phyloP scores from a whole-genome alignment of 2,888 invertebrate species.

The Latheticus oryzae region DNA sequence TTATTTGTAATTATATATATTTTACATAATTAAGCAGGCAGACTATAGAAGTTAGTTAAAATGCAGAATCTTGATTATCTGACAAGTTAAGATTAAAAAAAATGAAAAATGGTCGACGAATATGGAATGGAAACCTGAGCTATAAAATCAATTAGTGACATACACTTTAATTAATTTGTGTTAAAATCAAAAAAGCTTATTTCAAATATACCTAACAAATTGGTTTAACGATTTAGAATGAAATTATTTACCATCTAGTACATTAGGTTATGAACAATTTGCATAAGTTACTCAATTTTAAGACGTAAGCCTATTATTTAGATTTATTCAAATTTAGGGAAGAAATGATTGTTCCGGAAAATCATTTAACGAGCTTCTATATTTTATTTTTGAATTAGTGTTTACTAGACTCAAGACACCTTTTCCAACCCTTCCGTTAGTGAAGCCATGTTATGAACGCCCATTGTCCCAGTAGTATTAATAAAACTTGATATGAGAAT shows the following conservation, averaged over 20 bases:
- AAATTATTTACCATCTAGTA: constrained; percentile 31
- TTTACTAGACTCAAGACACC: too few relatives aligned
- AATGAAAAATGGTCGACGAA: constrained; percentile 9
- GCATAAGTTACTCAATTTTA: constrained; percentile 32
- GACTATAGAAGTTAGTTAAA: constrained; percentile 5
- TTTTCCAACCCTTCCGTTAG: constrained; percentile 16
- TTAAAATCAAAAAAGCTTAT: constrained; percentile 20
- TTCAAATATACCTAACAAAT: constrained; percentile 6
- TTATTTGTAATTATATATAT: constrained; percentile 14
- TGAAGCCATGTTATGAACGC: constrained; percentile 16
- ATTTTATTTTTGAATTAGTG: constrained; percentile 6
- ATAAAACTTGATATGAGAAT: constrained; percentile 32
- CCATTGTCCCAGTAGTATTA: constrained; percentile 19
- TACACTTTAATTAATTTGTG: constrained; percentile 31
- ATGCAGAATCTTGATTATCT: constrained; percentile 19
- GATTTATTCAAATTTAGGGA: constrained; percentile 33
- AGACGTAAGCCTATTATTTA: constrained; percentile 30
- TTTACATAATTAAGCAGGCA: constrained; percentile 6
- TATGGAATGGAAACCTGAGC: constrained; percentile 26
- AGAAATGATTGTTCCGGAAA: constrained; percentile 18
- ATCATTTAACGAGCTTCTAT: constrained; percentile 5
- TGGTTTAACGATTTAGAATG: constrained; percentile 14
- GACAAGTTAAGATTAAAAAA: constrained; percentile 6
- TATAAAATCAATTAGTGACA: constrained; percentile 33
- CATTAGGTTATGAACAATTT: constrained; percentile 22